A percentile compares a stretch with the other conserved stretches of the same genome.
phyloP scores from a whole-genome alignment of 1,140 invertebrate species.

The Liolophura sinensis region DNA sequence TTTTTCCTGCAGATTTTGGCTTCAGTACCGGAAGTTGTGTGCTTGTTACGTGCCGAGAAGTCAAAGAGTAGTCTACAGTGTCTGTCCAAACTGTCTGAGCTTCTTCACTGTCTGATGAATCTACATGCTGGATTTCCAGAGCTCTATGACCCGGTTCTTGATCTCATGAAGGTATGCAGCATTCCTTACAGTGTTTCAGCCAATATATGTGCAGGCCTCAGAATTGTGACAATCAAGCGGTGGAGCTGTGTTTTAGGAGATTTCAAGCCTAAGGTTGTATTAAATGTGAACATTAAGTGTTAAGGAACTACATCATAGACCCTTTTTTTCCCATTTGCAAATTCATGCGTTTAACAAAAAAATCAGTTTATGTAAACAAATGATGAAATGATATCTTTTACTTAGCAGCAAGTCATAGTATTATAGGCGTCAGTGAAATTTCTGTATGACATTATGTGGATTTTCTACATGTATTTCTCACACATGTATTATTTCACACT shows the following conservation, averaged over 20 bases:
- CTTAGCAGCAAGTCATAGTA: not conserved
- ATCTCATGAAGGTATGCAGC: conserved; percentile 43
- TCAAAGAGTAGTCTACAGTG: conserved; percentile 15
- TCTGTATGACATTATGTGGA: not conserved
- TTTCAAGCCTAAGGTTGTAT: too few relatives aligned
- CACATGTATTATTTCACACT: not conserved
- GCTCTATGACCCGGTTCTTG: conserved; percentile 52
- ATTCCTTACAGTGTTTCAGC: too few relatives aligned
- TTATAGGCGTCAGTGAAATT: not conserved
- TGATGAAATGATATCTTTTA: too few relatives aligned
- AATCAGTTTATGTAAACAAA: not conserved
- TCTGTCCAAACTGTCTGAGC: conserved; percentile 27
- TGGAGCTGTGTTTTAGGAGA: too few relatives aligned
- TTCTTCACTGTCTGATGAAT: conserved; percentile 49
- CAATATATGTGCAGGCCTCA: too few relatives aligned
- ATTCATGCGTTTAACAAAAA: not conserved
- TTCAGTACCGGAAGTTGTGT: conserved; percentile 26
- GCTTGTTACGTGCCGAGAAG: conserved; percentile 22
- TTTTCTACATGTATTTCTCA: not conserved
- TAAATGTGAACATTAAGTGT: too few relatives aligned
- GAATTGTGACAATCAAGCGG: too few relatives aligned
- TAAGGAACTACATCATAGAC: too few relatives aligned
- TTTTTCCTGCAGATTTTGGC: conserved; percentile 35
- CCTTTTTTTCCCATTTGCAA: too few relatives aligned
- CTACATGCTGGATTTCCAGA: conserved; percentile 56